A percentile compares a stretch with the other conserved stretches of the same genome.
These are phyloP conservation scores for Mobula hypostoma DNA, from an alignment of 2,113 vertebrate species.

Conservation along the genomic window DNA sequence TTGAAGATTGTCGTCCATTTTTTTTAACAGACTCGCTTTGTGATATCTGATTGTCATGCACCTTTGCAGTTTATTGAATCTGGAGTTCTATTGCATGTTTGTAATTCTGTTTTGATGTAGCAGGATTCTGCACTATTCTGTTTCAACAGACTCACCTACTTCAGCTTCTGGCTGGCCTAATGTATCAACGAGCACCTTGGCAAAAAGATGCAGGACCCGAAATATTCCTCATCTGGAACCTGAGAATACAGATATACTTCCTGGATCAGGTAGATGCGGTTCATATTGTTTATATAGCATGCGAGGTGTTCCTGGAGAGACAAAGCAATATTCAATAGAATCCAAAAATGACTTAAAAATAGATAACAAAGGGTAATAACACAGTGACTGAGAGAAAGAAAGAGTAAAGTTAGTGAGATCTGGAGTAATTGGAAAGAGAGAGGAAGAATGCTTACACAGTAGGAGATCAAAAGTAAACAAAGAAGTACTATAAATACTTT, in stretches of 20 bases:
- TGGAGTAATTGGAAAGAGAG: background rate
- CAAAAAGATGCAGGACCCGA: background rate
- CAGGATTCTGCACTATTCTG: background rate
- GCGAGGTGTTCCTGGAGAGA: background rate
- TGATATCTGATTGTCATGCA: background rate
- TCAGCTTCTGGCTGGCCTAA: slow-evolving; percentile 76
- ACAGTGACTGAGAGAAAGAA: background rate
- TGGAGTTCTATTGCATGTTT: background rate
- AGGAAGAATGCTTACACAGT: background rate
- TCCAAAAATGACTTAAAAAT: background rate
- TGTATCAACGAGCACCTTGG: slow-evolving; percentile 43
- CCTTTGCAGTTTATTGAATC: background rate
- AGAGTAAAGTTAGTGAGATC: background rate
- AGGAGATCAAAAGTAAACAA: background rate
- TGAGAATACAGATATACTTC: background rate
- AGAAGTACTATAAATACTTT: background rate
- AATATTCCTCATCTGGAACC: background rate
- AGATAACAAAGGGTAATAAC: background rate
- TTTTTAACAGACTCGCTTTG: background rate
- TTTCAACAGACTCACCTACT: slow-evolving; percentile 67
- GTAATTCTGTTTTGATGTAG: background rate
- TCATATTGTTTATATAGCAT: background rate
- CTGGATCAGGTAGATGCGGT: background rate
- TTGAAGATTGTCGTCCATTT: background rate
- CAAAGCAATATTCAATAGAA: background rate